Conservation (phyloP, 2,888 invertebrate species). For the Nymphalis c-album region DNA sequence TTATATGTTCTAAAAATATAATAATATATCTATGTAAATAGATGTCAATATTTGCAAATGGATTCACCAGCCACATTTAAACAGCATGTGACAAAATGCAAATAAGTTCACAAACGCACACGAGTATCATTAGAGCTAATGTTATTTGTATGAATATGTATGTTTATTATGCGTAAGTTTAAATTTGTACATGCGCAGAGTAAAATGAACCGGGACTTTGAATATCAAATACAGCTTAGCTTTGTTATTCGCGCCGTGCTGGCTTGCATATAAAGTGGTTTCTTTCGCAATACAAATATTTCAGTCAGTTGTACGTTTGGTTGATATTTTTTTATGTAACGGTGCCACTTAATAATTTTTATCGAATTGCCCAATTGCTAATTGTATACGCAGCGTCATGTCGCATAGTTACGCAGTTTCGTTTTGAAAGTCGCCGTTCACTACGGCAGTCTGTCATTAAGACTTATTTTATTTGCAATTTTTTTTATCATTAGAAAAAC, state of each 20-base stretch:
- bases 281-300: conserved; percentile 61
- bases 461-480: conserved; percentile 6
- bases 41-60: conserved; percentile 5
- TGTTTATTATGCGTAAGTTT: conserved; percentile 28
- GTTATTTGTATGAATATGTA: conserved; percentile 29
- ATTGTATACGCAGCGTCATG: conserved; percentile 32
- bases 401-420: conserved; percentile 22
- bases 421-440: conserved; percentile 34
- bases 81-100: not conserved
- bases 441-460: conserved; percentile 15
- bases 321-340: conserved; percentile 42
- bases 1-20: not conserved
- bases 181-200: conserved; percentile 43
- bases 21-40: not conserved
- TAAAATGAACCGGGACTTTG: conserved; percentile 61
- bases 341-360: conserved; percentile 36
- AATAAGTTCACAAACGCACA: not conserved
- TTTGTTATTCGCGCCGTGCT: conserved; percentile 53
- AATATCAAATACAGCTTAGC: conserved; percentile 59
- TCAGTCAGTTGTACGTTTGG: conserved; percentile 50
- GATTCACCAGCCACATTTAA: not conserved
- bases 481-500: not conserved
- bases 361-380: conserved; percentile 40
- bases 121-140: conserved; percentile 23
- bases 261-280: conserved; percentile 61